Percentiles rank a stretch among this genome's conserved stretches.
Conservation (phyloP, 1,140 invertebrate genomes). For the Samia ricini region DNA sequence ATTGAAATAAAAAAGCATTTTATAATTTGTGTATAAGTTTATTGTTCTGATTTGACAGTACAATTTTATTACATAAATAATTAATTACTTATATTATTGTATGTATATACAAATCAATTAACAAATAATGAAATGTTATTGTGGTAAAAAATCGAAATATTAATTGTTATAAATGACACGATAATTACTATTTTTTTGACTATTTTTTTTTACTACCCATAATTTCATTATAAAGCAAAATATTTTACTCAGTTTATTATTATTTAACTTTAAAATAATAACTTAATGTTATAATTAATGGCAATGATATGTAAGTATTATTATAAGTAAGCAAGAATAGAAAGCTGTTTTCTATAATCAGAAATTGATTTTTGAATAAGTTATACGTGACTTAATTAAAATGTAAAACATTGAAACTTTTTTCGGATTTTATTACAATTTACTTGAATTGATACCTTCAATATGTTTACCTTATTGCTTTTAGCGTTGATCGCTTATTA, state of each 20-base stretch:
- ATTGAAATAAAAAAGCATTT: neutral
- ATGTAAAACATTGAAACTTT: too few species aligned
- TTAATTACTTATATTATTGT: constrained; percentile 14
- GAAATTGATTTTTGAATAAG: too few species aligned
- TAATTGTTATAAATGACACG: neutral
- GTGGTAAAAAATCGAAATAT: constrained; percentile 5
- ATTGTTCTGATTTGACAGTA: constrained; percentile 31
- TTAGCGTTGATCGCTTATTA: too few species aligned
- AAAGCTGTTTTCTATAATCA: constrained; percentile 1
- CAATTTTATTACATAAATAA: constrained; percentile 16
- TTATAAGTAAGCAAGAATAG: neutral
- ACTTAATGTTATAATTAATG: neutral
- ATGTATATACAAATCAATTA: constrained; percentile 15
- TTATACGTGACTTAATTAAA: too few species aligned
- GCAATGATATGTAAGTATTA: neutral
- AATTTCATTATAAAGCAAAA: too few species aligned
- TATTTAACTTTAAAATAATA: neutral
- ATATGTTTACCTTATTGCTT: too few species aligned
- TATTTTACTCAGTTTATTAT: neutral
- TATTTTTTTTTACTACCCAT: too few species aligned
- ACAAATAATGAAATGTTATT: neutral
- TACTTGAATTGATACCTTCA: too few species aligned
- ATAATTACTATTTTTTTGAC: too few species aligned
- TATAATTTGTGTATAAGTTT: constrained; percentile 29
- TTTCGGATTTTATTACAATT: too few species aligned